Conservation (phyloP, 2,888 invertebrate species). For the Microplitis deprimator region DNA sequence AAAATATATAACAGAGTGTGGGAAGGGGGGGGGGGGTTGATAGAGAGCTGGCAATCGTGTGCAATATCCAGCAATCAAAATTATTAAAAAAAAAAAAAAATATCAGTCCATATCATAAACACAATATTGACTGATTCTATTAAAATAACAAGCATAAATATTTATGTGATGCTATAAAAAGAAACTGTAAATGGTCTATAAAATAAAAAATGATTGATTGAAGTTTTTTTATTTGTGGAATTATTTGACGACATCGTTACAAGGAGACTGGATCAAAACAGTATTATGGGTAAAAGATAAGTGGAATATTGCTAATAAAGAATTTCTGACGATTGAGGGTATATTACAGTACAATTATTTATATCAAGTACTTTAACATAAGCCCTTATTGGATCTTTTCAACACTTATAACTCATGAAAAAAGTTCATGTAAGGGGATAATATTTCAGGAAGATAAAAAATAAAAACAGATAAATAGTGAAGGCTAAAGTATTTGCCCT, state of each 20-base stretch:
- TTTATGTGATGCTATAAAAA: neutral
- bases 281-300: neutral
- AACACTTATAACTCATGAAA: neutral
- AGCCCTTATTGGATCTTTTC: neutral
- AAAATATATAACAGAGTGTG: too few species aligned
- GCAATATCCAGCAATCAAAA: neutral
- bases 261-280: neutral
- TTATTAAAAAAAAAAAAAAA: slow-evolving; percentile 6
- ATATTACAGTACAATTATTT: neutral
- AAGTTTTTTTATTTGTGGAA: neutral
- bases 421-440: neutral
- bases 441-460: neutral
- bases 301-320: neutral
- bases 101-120: neutral
- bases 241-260: neutral
- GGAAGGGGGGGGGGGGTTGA: too few species aligned
- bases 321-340: neutral
- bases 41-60: too few species aligned
- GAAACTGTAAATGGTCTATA: neutral
- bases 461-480: slow-evolving; percentile 1
- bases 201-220: neutral
- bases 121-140: slow-evolving; percentile 16
- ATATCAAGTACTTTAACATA: neutral
- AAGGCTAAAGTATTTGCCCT: neutral
- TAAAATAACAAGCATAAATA: slow-evolving; percentile 20